phyloP scores from a whole-genome alignment of 2,888 invertebrate genomes.

The Mystacides longicornis region DNA sequence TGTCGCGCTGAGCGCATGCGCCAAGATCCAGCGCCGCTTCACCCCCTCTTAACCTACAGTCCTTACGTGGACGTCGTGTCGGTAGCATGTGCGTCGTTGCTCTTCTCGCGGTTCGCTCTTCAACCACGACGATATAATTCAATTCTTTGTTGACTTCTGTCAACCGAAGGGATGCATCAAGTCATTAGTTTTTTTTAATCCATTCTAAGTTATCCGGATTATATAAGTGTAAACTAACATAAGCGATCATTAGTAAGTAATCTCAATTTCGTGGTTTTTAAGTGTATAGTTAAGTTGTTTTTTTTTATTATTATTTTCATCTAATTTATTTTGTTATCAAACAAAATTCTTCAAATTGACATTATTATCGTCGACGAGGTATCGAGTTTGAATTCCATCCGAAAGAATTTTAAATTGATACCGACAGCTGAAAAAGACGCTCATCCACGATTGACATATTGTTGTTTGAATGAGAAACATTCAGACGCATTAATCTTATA shows the following conservation, averaged over 20 bases:
- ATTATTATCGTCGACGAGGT: no score
- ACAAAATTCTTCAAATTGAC: no score
- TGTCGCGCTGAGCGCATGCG: constrained; percentile 26
- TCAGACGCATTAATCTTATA: no score
- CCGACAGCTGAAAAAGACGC: no score
- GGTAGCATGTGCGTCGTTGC: constrained; percentile 34
- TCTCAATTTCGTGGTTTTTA: no score
- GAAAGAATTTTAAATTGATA: no score
- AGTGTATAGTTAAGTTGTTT: no score
- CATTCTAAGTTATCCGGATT: not conserved
- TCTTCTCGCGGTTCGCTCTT: not conserved
- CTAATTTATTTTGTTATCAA: no score
- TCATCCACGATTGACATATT: no score
- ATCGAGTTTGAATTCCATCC: no score
- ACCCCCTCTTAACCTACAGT: constrained; percentile 28
- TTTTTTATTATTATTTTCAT: no score
- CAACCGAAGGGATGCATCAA: not conserved
- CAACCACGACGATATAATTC: constrained; percentile 3
- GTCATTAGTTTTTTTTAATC: not conserved
- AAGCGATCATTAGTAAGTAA: not conserved
- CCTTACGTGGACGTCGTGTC: constrained; percentile 46
- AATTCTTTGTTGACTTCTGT: constrained; percentile 18
- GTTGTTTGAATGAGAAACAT: no score
- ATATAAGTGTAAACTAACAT: not conserved
- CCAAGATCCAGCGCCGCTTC: constrained; percentile 15